Conservation (phyloP, 2,888 invertebrate genomes). For the Leucozona laternaria region DNA sequence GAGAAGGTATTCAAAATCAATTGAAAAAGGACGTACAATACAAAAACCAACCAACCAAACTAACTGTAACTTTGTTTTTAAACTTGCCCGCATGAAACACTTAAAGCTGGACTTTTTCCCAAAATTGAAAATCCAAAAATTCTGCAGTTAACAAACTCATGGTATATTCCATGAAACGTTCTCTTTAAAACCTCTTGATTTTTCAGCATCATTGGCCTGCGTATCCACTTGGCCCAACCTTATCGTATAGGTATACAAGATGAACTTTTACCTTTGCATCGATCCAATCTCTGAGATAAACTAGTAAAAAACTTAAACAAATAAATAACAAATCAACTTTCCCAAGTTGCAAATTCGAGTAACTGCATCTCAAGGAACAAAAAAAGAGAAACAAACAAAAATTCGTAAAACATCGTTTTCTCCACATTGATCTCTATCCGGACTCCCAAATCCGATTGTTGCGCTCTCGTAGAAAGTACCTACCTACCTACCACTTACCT, state of each 20-base stretch:
- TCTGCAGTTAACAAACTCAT: no score
- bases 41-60: no score
- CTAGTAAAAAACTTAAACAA: neutral
- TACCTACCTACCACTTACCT: constrained; percentile 43
- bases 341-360: constrained; percentile 13
- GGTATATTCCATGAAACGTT: no score
- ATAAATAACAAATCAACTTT: constrained; percentile 26
- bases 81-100: no score
- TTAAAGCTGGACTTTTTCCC: no score
- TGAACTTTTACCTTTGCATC: constrained; percentile 9
- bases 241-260: neutral
- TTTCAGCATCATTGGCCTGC: neutral
- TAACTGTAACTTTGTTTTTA: no score
- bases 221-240: neutral
- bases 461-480: constrained; percentile 46
- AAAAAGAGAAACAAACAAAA: neutral
- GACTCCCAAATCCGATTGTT: constrained; percentile 50
- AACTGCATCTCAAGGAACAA: neutral
- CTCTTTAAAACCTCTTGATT: neutral
- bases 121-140: no score
- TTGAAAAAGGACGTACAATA: no score
- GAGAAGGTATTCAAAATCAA: no score
- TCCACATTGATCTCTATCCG: constrained; percentile 61
- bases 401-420: constrained; percentile 61
- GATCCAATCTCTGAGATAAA: neutral